Conservation (phyloP, 2,888 invertebrate species). For the Xanthorhoe designata region DNA sequence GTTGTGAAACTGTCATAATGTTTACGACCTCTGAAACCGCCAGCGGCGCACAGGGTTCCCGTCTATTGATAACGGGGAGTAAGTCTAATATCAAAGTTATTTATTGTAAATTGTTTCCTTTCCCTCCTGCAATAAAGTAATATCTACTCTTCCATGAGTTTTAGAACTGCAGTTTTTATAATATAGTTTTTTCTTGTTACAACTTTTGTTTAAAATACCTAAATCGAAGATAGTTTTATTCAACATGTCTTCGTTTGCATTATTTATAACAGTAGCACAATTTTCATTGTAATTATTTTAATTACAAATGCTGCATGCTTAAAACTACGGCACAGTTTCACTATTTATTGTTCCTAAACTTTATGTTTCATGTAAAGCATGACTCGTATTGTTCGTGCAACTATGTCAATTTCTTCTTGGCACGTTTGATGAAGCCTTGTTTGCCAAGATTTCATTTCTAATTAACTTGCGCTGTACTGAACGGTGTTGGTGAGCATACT, state of each 20-base stretch:
- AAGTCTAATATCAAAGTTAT: conserved; percentile 83
- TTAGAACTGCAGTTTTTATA: conserved; percentile 6
- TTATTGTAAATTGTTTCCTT: conserved; percentile 82
- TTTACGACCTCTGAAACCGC: conserved; percentile 67
- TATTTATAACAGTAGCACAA: too few species aligned
- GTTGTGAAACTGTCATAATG: conserved; percentile 51
- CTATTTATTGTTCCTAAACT: background rate
- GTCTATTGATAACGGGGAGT: conserved; percentile 80
- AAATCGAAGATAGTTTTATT: too few species aligned
- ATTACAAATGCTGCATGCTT: too few species aligned
- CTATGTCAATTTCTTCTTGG: conserved; percentile 34
- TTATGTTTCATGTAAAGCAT: conserved; percentile 14
- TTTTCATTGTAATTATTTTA: too few species aligned
- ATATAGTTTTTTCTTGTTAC: background rate
- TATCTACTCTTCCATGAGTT: conserved; percentile 42
- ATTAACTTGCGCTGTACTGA: conserved; percentile 26
- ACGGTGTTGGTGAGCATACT: conserved; percentile 17
- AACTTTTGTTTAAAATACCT: too few species aligned
- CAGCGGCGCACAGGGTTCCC: conserved; percentile 73
- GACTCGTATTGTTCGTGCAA: conserved; percentile 18
- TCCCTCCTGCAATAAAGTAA: conserved; percentile 67
- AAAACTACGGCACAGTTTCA: background rate
- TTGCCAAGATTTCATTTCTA: conserved; percentile 38
- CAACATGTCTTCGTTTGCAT: too few species aligned
- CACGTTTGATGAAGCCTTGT: conserved; percentile 31